These are phyloP conservation scores for Cryptops parisi DNA, from an alignment of 2,888 invertebrate species.

Conservation along the genomic window DNA sequence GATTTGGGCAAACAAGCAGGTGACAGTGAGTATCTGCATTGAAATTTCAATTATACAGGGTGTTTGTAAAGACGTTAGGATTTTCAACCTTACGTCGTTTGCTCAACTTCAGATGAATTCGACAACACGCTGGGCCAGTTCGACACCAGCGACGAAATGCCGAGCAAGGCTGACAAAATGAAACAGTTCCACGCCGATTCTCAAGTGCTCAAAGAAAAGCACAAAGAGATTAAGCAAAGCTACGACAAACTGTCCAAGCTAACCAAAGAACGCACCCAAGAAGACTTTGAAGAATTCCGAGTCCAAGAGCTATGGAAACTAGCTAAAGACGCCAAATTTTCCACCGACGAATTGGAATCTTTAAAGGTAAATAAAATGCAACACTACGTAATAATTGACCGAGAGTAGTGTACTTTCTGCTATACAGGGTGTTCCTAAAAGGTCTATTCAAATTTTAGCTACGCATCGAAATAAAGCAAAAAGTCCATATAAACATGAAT, in stretches of 20 bases:
- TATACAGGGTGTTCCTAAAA: too few species aligned
- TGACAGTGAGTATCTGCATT: neutral
- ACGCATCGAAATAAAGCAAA: too few species aligned
- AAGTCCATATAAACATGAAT: too few species aligned
- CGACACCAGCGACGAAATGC: neutral
- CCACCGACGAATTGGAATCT: constrained; percentile 63
- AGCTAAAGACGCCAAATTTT: constrained; percentile 64
- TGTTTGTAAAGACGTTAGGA: neutral
- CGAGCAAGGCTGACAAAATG: neutral
- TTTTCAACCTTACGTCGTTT: too few species aligned
- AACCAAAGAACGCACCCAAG: constrained; percentile 61
- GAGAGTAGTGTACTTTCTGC: too few species aligned
- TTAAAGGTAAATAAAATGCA: constrained; percentile 50
- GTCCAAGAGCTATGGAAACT: constrained; percentile 78
- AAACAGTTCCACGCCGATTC: neutral
- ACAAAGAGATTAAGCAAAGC: constrained; percentile 57
- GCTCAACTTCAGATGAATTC: constrained; percentile 2
- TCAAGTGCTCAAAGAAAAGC: constrained; percentile 44
- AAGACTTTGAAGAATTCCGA: constrained; percentile 79
- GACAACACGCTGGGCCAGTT: constrained; percentile 9
- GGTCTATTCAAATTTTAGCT: too few species aligned
- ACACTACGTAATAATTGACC: too few species aligned
- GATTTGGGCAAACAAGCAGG: constrained; percentile 45
- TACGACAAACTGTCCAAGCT: constrained; percentile 60
- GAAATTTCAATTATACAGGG: neutral